Evolutionary conservation across 2,113 vertebrate species (phyloP), one percentile per base, ranked within the genome.

Genomic region (Entelurus aequoreus): DNA sequence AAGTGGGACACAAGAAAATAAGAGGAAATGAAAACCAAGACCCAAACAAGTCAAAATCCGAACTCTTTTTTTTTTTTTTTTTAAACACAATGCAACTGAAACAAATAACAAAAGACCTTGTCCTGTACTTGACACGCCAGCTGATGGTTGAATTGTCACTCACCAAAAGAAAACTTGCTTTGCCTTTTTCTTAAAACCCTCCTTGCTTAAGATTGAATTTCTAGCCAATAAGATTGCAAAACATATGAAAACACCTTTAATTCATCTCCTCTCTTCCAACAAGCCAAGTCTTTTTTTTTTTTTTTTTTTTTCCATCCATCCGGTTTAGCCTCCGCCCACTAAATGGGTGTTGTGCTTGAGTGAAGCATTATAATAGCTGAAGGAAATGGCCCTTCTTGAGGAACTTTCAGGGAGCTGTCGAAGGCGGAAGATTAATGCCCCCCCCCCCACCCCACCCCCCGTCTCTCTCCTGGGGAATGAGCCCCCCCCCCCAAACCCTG

Each of bases 291-390:
- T 28, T 68, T 72, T 69, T 58, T 50, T 9, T 65, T 58, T 60
- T 71, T 4, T 28, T 4, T 28, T 28, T 28, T 28, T 28, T 28
- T 28, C 69, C 69, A 68, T 82, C 75, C 66, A 69, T 79, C 75
- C 72, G 46, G 54, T 69, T 57, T 54, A 51, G 49, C 61, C 54
- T 71, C 63, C 56, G 60, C 63, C 65, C 63, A 48, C 48, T n/a
- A 75, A 79, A 75, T 59, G 56, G 72, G 77, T 76, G 83, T 78
- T 87, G 81, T 86, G 84, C 88, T 86, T 89, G 86, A 90, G 63
- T 87, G 86, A 89, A 87, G 88, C 84, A 83, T 88, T 90, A 88
- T 90, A 90, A 91, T 89, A 82, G 87, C 88, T 85, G 63, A 89
- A 89, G 90, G 88, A 91, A 90, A 89, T 82, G 74, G 76, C 64